Evolutionary conservation across 1,140 invertebrate genomes (phyloP).

Genomic region (Cheumatopsyche charites): DNA sequence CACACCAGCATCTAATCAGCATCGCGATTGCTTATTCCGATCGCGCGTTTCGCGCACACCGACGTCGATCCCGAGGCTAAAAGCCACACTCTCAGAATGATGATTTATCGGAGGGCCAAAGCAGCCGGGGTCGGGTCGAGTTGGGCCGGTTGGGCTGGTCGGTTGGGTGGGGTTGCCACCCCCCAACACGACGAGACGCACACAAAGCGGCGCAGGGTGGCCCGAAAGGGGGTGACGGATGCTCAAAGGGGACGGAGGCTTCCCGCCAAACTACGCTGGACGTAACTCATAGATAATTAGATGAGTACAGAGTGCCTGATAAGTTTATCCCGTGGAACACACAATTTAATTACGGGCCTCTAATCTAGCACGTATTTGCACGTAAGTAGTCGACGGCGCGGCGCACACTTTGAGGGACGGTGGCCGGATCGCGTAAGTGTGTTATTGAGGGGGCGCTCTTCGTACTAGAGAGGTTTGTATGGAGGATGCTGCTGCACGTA

Average conservation of each 20-base stretch:
- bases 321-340: conserved; percentile 50
- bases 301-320: conserved; percentile 49
- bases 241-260: no score
- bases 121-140: background rate
- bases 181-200: conserved; percentile 40
- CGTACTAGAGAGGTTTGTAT: no score
- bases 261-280: conserved; percentile 41
- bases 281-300: conserved; percentile 50
- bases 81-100: conserved; percentile 30
- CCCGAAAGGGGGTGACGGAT: no score
- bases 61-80: conserved; percentile 17
- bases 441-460: no score
- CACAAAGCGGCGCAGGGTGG: background rate
- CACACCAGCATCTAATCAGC: background rate
- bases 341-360: conserved; percentile 49
- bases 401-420: conserved; percentile 30
- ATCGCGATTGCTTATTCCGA: conserved; percentile 8
- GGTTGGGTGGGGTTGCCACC: background rate
- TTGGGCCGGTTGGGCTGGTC: background rate
- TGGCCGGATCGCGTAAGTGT: background rate
- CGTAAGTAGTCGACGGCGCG: conserved; percentile 39
- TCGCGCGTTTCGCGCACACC: background rate
- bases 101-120: conserved; percentile 31
- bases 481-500: no score
- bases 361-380: conserved; percentile 48